phyloP scores from a whole-genome alignment of 2,113 vertebrate species.

The Gopherus flavomarginatus region DNA sequence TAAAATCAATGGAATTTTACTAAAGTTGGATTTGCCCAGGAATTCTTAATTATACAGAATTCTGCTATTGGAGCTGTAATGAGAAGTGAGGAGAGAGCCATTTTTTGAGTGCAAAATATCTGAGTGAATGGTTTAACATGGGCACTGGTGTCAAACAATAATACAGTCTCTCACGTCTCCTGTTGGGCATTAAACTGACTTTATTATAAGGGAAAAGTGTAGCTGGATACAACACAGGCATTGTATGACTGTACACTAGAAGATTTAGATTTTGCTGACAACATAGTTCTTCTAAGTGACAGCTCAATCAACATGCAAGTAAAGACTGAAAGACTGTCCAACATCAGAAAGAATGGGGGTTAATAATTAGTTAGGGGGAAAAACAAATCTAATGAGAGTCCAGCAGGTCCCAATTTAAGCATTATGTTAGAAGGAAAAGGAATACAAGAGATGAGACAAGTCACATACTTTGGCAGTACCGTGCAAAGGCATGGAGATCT shows the following conservation, averaged over 20 bases:
- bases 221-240: background rate
- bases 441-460: background rate
- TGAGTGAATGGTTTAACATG: background rate
- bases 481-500: background rate
- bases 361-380: background rate
- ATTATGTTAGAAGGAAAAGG: background rate
- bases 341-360: background rate
- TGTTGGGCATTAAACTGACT: background rate
- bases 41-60: constrained; percentile 35
- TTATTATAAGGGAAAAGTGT: background rate
- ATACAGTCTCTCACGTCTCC: background rate
- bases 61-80: constrained; percentile 34
- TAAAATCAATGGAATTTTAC: constrained; percentile 3
- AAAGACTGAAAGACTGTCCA: background rate
- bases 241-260: background rate
- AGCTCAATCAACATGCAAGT: background rate
- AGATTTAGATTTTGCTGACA: background rate
- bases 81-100: constrained; percentile 44
- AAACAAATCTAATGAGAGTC: background rate
- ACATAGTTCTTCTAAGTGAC: background rate
- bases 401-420: background rate
- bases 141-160: background rate
- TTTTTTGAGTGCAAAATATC: background rate
- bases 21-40: background rate
- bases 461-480: background rate